phyloP scores from a whole-genome alignment of 2,113 vertebrate species.

The Bos javanicus region DNA sequence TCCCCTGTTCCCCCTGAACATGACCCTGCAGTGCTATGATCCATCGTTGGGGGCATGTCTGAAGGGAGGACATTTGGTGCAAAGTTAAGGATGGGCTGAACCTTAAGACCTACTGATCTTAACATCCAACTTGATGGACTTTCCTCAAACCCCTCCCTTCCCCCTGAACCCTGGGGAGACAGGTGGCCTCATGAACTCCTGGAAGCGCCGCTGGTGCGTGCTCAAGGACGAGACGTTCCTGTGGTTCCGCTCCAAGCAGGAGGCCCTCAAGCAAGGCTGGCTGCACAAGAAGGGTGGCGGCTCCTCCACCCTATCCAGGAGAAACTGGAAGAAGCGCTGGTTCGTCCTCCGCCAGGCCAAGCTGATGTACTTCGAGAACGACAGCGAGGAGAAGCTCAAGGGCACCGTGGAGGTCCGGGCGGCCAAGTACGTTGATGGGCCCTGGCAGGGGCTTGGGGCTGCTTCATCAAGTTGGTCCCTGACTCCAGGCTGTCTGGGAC shows the following conservation, averaged over 20 bases:
- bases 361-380: slow-evolving; percentile 97
- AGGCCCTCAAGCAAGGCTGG: slow-evolving; percentile 98
- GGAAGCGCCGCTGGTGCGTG: slow-evolving; percentile 98
- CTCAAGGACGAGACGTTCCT: slow-evolving; percentile 98
- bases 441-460: accelerated
- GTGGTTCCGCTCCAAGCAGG: slow-evolving; percentile 98
- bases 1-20: accelerated
- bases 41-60: not conserved
- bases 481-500: not conserved
- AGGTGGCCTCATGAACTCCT: slow-evolving; percentile 96
- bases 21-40: accelerated
- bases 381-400: slow-evolving; percentile 95
- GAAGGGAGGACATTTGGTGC: accelerated
- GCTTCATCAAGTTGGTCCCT: accelerated
- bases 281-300: slow-evolving; percentile 96
- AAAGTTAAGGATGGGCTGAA: not conserved
- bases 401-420: slow-evolving; percentile 92
- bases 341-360: slow-evolving; percentile 96
- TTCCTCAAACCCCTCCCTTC: not conserved
- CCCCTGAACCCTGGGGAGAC: not conserved
- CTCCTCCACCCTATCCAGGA: slow-evolving; percentile 94
- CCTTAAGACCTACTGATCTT: accelerated
- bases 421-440: slow-evolving; percentile 86
- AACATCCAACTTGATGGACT: not conserved
- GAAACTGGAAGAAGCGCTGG: slow-evolving; percentile 99